Conservation (phyloP, 2,888 invertebrate genomes). For the Patella depressa region DNA sequence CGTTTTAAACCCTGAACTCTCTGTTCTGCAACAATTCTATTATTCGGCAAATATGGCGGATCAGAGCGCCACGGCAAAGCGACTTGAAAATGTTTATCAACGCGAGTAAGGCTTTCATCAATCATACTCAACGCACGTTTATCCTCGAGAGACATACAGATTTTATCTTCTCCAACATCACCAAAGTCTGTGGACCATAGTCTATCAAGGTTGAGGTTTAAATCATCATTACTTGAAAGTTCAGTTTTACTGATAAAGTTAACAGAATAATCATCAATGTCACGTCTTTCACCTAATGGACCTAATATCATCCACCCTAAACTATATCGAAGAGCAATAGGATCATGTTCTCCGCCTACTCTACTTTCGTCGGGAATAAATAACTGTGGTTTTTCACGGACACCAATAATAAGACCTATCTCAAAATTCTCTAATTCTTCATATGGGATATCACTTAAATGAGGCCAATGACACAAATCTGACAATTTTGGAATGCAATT, state of each 20-base stretch:
- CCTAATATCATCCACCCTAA: constrained; percentile 8
- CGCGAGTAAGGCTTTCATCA: not conserved
- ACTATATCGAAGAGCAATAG: not conserved
- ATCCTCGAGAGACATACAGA: constrained; percentile 1
- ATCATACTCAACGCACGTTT: not conserved
- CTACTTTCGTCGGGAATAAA: not conserved
- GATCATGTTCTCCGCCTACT: too few species aligned
- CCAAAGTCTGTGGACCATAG: constrained; percentile 6
- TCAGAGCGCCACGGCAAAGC: not conserved
- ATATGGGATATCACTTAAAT: not conserved
- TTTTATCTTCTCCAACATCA: not conserved
- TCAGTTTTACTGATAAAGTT: too few species aligned
- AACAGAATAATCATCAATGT: not conserved
- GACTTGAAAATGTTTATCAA: constrained; percentile 3
- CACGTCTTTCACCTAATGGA: not conserved
- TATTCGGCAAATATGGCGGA: not conserved
- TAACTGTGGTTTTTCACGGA: not conserved
- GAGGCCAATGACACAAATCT: not conserved
- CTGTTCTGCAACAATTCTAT: not conserved
- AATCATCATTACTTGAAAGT: not conserved
- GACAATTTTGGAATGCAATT: not conserved
- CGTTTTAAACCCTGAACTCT: not conserved
- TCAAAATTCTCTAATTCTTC: constrained; percentile 2
- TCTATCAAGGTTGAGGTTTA: not conserved
- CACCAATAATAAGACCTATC: not conserved